Percentiles rank a stretch among this genome's conserved stretches.
These are phyloP conservation scores for Drosophila lini DNA, from an alignment of 1,140 invertebrate genomes.

Conservation along the genomic window DNA sequence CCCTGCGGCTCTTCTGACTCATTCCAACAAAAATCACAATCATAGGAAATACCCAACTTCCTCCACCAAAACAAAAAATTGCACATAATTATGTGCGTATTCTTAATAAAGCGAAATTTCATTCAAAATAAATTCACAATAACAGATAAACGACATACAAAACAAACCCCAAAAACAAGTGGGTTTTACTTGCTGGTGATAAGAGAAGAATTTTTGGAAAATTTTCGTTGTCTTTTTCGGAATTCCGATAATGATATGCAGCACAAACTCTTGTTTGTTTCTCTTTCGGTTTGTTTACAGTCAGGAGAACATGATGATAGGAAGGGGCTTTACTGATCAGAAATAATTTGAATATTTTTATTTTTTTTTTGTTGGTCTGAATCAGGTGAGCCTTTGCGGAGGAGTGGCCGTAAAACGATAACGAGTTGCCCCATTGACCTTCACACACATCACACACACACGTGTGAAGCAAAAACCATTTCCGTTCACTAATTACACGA, in stretches of 20 bases:
- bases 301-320: constrained; percentile 1
- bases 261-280: constrained; percentile 35
- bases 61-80: constrained; percentile 11
- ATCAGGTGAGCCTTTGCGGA: constrained; percentile 22
- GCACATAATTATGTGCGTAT: background rate
- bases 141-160: constrained; percentile 13
- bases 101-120: background rate
- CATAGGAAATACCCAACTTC: constrained; percentile 24
- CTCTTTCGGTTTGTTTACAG: constrained; percentile 30
- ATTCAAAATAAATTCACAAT: constrained; percentile 21
- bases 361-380: constrained; percentile 4
- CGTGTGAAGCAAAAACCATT: constrained; percentile 47
- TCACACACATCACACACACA: constrained; percentile 38
- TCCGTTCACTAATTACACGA: constrained; percentile 70
- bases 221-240: constrained; percentile 35
- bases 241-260: constrained; percentile 33
- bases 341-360: constrained; percentile 24
- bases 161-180: constrained; percentile 5
- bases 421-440: constrained; percentile 51
- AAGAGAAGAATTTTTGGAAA: constrained; percentile 32
- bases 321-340: constrained; percentile 10
- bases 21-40: constrained; percentile 9
- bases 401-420: constrained; percentile 34
- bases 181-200: constrained; percentile 6
- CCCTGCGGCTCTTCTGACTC: constrained; percentile 5